Percentiles rank a stretch among this genome's conserved stretches.
These are phyloP conservation scores for Dermochelys coriacea DNA, from an alignment of 2,797 vertebrate species.

Conservation along the genomic window DNA sequence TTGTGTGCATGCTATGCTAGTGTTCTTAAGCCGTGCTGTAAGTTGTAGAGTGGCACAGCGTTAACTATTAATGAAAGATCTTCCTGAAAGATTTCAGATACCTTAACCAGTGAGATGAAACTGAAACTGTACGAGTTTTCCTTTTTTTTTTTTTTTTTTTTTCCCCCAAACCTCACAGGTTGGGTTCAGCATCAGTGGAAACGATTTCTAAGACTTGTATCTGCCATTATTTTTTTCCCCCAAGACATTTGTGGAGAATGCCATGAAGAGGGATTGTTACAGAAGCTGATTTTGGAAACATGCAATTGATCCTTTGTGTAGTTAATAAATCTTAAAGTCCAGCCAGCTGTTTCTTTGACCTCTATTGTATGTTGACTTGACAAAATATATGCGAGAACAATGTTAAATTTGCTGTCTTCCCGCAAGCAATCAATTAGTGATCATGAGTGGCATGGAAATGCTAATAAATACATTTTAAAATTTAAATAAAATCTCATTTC, in stretches of 20 bases:
- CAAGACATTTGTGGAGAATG: not conserved
- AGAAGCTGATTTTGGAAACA: not conserved
- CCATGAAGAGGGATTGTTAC: not conserved
- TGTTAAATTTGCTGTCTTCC: not conserved
- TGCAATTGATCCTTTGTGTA: not conserved
- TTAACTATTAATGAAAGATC: not conserved
- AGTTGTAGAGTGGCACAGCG: not conserved
- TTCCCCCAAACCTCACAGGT: rapidly evolving
- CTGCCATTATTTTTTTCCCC: not conserved
- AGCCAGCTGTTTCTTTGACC: not conserved
- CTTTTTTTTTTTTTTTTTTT: too few relatives aligned
- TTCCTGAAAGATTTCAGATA: not conserved
- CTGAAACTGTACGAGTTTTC: not conserved
- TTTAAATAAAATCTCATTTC: not conserved
- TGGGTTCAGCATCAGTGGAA: not conserved
- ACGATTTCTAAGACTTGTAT: rapidly evolving
- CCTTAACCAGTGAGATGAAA: not conserved
- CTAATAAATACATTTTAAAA: not conserved
- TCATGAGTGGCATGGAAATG: not conserved
- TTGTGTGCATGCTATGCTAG: not conserved
- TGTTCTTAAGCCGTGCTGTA: not conserved
- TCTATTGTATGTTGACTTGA: not conserved
- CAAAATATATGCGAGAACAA: not conserved
- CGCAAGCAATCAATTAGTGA: not conserved
- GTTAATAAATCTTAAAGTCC: rapidly evolving